phyloP scores from a whole-genome alignment of 1,140 invertebrate species.

The Magallana ariakensis region DNA sequence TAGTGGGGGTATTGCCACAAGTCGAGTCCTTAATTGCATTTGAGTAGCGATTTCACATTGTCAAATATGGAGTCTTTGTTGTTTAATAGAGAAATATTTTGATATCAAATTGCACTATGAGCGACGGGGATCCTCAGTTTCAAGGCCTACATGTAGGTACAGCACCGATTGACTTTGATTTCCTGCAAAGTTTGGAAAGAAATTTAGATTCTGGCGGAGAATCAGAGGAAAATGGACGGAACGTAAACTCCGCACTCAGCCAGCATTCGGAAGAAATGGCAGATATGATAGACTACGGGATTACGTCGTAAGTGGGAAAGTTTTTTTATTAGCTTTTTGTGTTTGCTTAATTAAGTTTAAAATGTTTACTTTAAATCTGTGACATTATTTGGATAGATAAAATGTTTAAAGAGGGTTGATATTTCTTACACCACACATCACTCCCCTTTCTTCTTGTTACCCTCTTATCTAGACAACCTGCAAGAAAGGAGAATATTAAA shows the following conservation, averaged over 20 bases:
- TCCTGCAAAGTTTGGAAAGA: background rate
- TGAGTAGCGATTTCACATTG: background rate
- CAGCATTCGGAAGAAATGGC: background rate
- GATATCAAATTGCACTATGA: conserved; percentile 11
- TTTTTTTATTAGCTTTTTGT: conserved; percentile 17
- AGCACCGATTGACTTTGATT: background rate
- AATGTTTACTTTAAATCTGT: conserved; percentile 10
- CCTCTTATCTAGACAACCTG: background rate
- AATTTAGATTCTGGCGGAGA: background rate
- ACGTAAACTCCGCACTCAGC: background rate
- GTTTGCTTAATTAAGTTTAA: conserved; percentile 22
- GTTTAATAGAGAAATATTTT: background rate
- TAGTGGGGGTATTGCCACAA: background rate
- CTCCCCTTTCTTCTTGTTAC: background rate
- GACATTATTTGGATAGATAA: conserved; percentile 11
- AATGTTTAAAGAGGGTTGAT: conserved; percentile 33
- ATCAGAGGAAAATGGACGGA: background rate
- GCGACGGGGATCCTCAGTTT: background rate
- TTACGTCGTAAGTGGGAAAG: background rate
- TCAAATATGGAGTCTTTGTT: background rate
- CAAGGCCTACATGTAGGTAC: background rate
- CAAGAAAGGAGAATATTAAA: conserved; percentile 15
- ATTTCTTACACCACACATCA: conserved; percentile 9
- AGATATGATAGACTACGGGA: conserved; percentile 17
- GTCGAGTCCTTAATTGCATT: conserved; percentile 20